phyloP scores from a whole-genome alignment of 2,888 invertebrate species.

The Heliconius ismenius region DNA sequence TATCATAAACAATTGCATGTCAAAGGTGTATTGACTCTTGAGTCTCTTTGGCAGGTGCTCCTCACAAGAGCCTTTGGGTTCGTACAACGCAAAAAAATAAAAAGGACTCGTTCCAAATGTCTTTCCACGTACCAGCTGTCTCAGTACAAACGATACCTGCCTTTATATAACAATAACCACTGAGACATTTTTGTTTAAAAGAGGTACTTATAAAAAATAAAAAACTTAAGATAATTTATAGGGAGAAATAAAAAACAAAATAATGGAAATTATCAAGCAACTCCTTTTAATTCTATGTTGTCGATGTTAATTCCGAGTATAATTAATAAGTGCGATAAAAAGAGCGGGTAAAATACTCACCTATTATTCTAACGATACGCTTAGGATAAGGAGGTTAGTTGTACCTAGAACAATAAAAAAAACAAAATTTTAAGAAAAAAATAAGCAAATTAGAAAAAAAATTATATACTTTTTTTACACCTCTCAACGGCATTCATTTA shows the following conservation, averaged over 20 bases:
- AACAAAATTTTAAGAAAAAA: slow-evolving; percentile 24
- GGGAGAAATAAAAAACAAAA: slow-evolving; percentile 11
- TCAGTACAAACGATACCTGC: slow-evolving; percentile 55
- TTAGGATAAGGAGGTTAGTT: slow-evolving; percentile 55
- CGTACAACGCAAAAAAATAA: slow-evolving; percentile 59
- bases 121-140: slow-evolving; percentile 67
- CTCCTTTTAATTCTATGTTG: slow-evolving; percentile 7
- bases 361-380: slow-evolving; percentile 54
- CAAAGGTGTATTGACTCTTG: slow-evolving; percentile 53
- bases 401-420: slow-evolving; percentile 67
- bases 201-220: neutral
- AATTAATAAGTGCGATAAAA: slow-evolving; percentile 41
- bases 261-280: slow-evolving; percentile 21
- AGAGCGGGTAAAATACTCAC: slow-evolving; percentile 58
- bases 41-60: slow-evolving; percentile 68
- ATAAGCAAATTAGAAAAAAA: slow-evolving; percentile 3
- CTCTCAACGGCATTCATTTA: slow-evolving; percentile 15
- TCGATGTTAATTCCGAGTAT: slow-evolving; percentile 13
- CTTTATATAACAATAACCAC: slow-evolving; percentile 1
- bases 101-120: slow-evolving; percentile 68
- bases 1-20: slow-evolving; percentile 48
- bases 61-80: slow-evolving; percentile 62
- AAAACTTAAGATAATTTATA: slow-evolving; percentile 5
- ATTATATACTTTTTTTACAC: neutral
- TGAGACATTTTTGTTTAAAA: neutral